Evolutionary conservation across 64 coral and sea anemone species (phyloP), one percentile per base, ranked within the genome.

Genomic region (Exaiptasia diaphana): DNA sequence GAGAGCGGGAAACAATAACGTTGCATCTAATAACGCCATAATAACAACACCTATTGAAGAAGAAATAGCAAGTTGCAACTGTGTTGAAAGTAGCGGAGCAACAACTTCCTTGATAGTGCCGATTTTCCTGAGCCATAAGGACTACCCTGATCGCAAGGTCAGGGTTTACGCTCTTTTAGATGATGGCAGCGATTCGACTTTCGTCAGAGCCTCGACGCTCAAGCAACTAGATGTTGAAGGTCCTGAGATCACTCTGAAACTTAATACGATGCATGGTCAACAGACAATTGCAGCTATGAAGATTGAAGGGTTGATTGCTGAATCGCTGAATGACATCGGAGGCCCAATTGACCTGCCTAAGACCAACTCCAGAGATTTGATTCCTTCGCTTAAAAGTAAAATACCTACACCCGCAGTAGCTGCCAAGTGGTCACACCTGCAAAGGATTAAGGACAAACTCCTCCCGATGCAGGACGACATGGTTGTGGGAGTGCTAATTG

Each of bases 151-250:
- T 46, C 26, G 75, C 52, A 34, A 80, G 25, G 68, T 95, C 33
- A 78, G 6, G 58, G 64, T 81, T 38, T 89, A 85, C 50, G 85
- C 85, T 4, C 60, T 86, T 28, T 76, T 96, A 21, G 81, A 90
- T 15, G 82, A 96, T 61, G 86, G 34, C 1, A 96, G 92, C 54
- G 75, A 73, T 32, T 55, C 71, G 21, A 96, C 92, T 32, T 96
- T 96, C 55, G 81, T 86, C 28, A 90, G 71, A 1, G 74, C 82
- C 59, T 40, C 82, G 5, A 40, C 69, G 26, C 1, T 67, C 1
- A 25, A 65, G 28, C 3, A 20, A 38, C 80, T 96, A 38, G 76
- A 77, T 1, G 18, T 75, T 63, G n/a, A 85, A 57, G 81, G 92
- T 50, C 60, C 10, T 63, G 82, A 81, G 18, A 90, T 67, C 20